Conservation (phyloP, 2,797 vertebrate species). For the Urosaurus nigricauda region DNA sequence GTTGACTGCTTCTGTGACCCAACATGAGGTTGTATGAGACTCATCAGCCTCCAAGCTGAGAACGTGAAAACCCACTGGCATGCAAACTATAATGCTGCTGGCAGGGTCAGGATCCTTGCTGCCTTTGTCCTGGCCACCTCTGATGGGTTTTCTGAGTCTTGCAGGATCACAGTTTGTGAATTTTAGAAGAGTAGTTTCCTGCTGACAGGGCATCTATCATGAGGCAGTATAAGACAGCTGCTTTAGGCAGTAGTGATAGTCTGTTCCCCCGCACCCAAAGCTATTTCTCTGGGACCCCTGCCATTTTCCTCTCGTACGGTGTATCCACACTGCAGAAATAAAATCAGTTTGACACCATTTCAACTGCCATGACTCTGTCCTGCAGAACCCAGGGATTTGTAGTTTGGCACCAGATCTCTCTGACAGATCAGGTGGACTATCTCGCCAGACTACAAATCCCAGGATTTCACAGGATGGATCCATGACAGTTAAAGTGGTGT, state of each 20-base stretch:
- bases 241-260: background rate
- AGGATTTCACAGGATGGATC: too few relatives aligned
- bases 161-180: background rate
- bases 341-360: too few relatives aligned
- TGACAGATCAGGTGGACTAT: too few relatives aligned
- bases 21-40: background rate
- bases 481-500: too few relatives aligned
- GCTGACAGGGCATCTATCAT: background rate
- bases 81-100: background rate
- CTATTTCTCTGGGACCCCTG: background rate
- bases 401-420: too few relatives aligned
- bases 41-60: background rate
- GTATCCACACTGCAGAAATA: too few relatives aligned
- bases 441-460: too few relatives aligned
- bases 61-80: background rate
- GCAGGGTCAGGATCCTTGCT: background rate
- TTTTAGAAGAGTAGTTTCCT: background rate
- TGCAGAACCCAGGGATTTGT: too few relatives aligned
- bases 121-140: too few relatives aligned
- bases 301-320: background rate
- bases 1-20: background rate
- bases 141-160: background rate
- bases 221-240: background rate
- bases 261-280: background rate
- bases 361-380: too few relatives aligned